phyloP scores from a whole-genome alignment of 2,797 vertebrate genomes.

The Sebastes goodei region DNA sequence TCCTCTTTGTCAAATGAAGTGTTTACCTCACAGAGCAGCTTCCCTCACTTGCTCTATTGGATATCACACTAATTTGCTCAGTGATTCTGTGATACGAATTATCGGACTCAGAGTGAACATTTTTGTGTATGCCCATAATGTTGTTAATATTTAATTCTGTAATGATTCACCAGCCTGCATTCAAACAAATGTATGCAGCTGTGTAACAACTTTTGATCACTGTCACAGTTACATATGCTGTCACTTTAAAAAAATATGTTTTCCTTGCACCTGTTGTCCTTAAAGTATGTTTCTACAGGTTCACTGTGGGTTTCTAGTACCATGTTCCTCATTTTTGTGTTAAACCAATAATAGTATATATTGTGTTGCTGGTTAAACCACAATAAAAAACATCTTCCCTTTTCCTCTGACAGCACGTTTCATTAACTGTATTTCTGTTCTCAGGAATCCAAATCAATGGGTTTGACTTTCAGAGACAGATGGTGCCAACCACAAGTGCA shows the following conservation, averaged over 20 bases:
- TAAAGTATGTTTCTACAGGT: not conserved
- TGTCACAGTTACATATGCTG: not conserved
- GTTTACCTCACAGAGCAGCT: constrained; percentile 36
- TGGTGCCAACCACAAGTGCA: constrained; percentile 91
- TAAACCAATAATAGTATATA: not conserved
- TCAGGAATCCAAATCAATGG: constrained; percentile 96
- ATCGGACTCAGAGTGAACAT: constrained; percentile 2
- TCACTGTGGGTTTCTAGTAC: not conserved
- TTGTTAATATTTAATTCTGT: constrained; percentile 23
- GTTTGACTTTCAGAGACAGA: constrained; percentile 98
- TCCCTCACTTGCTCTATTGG: constrained; percentile 6
- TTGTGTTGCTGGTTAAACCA: not conserved
- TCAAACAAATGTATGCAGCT: not conserved
- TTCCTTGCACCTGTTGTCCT: not conserved
- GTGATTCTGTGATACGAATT: constrained; percentile 14
- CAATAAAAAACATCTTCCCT: not conserved
- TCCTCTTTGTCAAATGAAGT: constrained; percentile 39
- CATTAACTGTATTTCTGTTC: constrained; percentile 54
- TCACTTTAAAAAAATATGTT: not conserved
- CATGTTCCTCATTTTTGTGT: constrained; percentile 6
- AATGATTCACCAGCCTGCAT: constrained; percentile 3
- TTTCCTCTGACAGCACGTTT: not conserved
- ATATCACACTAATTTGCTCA: constrained; percentile 25
- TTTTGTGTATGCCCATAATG: not conserved
- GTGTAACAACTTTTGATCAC: not conserved